These are phyloP conservation scores for Aegithalos caudatus DNA, from an alignment of 2,113 vertebrate species.

Conservation along the genomic window DNA sequence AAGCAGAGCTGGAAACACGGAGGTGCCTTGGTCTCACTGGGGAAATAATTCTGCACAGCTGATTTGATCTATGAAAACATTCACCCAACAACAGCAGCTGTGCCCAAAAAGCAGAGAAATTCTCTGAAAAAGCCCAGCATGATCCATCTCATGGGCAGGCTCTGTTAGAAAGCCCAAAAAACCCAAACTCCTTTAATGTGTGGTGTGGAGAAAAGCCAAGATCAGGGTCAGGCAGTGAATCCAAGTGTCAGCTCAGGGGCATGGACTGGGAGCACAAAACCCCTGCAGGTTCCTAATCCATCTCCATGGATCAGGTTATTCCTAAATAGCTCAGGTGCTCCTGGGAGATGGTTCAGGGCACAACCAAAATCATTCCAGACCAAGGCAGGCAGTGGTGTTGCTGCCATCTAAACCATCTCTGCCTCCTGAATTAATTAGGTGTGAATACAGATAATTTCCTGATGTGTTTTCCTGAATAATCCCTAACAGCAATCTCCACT, in stretches of 20 bases:
- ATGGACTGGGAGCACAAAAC: neutral
- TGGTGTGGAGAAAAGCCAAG: neutral
- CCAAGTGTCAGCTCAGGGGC: neutral
- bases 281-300: neutral
- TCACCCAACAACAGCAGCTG: neutral
- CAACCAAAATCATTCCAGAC: neutral
- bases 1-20: neutral
- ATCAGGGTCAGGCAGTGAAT: neutral
- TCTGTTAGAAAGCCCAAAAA: neutral
- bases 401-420: neutral
- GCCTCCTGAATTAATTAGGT: neutral
- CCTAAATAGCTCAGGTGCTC: neutral
- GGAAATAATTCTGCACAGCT: neutral
- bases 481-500: neutral
- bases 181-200: neutral
- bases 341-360: neutral
- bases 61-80: neutral
- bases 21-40: neutral
- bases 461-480: neutral
- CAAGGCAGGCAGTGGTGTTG: accelerated
- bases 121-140: neutral
- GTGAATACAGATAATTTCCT: neutral
- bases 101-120: neutral
- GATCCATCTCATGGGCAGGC: accelerated
- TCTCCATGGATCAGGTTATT: neutral